Evolutionary conservation across 2,113 vertebrate genomes (phyloP), one percentile per base, ranked within the genome.

Genomic region (Megaleporinus macrocephalus): DNA sequence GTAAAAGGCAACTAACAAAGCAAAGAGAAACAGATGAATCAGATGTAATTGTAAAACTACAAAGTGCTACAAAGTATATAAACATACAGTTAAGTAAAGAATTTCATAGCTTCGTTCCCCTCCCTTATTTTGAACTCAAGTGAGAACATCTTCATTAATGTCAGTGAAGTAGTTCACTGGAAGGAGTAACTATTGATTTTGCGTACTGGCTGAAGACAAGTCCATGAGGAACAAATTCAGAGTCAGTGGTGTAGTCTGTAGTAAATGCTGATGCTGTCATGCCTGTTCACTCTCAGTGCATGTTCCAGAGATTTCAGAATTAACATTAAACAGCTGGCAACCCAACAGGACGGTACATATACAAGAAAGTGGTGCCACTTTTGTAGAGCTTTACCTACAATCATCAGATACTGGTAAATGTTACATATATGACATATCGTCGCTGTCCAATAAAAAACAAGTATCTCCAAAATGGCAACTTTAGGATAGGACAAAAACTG

Each of bases 151-250:
- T 96, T 94, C 94, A 93, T 94, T n/a, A n/a, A 91, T 95, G 95
- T 95, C 95, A 95, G 92, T 92, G 88, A 90, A 91, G 92, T 94
- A 93, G 93, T 95, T 95, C 95, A 93, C 93, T 94, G 95, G 93
- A 92, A 94, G 93, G 92, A 92, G 93, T 94, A 92, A 91, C 94
- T 95, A 96, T 96, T 95, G 95, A 96, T 96, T 95, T 95, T 95
- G 93, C 93, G 94, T 94, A 96, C 95, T 96, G 96, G 95, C 94
- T 95, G 92, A 94, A 94, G 95, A 93, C 92, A 82, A 95, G 94
- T 95, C 94, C 95, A 95, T 95, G 95, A 96, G 95, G 94, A 95
- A 96, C 94, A 95, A 96, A 96, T 96, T 95, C 95, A 94, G 95
- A 95, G 95, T 94, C 95, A 95, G 92, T 94, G 94, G 94, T 95